Conservation (phyloP, 1,140 invertebrate genomes). For the Choristoneura fumiferana region DNA sequence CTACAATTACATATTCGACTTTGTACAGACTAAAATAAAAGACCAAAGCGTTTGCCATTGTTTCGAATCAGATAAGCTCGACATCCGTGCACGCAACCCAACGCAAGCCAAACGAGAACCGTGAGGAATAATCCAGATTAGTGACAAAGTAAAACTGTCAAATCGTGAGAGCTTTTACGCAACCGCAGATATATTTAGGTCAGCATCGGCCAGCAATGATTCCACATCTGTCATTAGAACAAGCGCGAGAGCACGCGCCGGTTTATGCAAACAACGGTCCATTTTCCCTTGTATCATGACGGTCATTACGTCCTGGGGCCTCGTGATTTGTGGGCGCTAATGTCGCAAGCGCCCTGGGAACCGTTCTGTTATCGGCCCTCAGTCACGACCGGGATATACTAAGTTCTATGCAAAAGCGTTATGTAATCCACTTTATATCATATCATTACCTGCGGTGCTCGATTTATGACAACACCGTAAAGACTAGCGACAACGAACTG, state of each 20-base stretch:
- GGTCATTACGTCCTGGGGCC: constrained; percentile 57
- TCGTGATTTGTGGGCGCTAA: constrained; percentile 28
- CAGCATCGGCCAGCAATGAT: constrained; percentile 40
- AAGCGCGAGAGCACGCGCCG: constrained; percentile 58
- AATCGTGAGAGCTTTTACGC: constrained; percentile 38
- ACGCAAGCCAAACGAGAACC: constrained; percentile 2
- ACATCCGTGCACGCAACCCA: constrained; percentile 2
- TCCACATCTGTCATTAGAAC: constrained; percentile 59
- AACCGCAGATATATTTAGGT: constrained; percentile 45
- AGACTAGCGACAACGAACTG: constrained; percentile 15
- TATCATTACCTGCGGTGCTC: constrained; percentile 43
- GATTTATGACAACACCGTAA: constrained; percentile 52
- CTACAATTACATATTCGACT: constrained; percentile 7
- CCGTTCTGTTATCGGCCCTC: constrained; percentile 43
- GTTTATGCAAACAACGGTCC: constrained; percentile 63
- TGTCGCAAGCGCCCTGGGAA: constrained; percentile 65
- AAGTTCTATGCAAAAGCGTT: constrained; percentile 37
- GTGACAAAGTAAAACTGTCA: constrained; percentile 26
- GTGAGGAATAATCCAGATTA: constrained; percentile 2
- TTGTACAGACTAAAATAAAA: neutral
- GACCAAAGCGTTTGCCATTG: constrained; percentile 4
- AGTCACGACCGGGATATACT: constrained; percentile 63
- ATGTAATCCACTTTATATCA: constrained; percentile 49
- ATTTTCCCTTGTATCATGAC: constrained; percentile 55
- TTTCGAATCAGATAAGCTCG: constrained; percentile 11